Percentiles rank a stretch among this genome's conserved stretches.
These are phyloP conservation scores for Clistopyga incitator DNA, from an alignment of 2,888 invertebrate species.

Conservation along the genomic window DNA sequence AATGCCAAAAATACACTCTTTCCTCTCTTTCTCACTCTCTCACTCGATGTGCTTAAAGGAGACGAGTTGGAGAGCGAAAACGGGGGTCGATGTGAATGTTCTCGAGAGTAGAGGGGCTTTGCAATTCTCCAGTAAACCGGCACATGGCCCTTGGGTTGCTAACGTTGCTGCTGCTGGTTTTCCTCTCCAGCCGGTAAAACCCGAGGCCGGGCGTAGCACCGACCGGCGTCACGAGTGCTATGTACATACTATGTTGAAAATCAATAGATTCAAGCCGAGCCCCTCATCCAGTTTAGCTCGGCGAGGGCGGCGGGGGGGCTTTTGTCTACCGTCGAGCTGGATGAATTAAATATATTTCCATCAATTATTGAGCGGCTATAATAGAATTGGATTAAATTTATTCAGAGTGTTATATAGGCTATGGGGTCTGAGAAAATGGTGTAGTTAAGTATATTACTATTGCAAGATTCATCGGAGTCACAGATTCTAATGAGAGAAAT, in stretches of 20 bases:
- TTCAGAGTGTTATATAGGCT: neutral
- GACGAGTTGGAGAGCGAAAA: neutral
- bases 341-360: neutral
- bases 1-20: constrained; percentile 42
- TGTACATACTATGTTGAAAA: constrained; percentile 57
- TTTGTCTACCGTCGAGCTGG: constrained; percentile 25
- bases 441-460: neutral
- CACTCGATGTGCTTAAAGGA: no score
- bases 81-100: constrained; percentile 13
- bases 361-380: neutral
- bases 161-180: neutral
- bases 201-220: constrained; percentile 41
- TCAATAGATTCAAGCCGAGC: constrained; percentile 66
- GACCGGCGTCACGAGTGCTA: neutral
- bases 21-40: neutral
- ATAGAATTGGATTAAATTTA: neutral
- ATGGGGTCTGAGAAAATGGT: neutral
- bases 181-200: constrained; percentile 17
- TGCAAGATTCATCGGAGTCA: neutral
- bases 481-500: neutral
- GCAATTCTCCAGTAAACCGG: constrained; percentile 11
- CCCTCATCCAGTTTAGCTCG: constrained; percentile 30
- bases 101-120: constrained; percentile 2
- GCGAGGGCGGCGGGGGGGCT: neutral
- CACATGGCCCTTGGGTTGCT: constrained; percentile 22